Conservation (phyloP, 2,113 vertebrate genomes). For the Eleginops maclovinus region DNA sequence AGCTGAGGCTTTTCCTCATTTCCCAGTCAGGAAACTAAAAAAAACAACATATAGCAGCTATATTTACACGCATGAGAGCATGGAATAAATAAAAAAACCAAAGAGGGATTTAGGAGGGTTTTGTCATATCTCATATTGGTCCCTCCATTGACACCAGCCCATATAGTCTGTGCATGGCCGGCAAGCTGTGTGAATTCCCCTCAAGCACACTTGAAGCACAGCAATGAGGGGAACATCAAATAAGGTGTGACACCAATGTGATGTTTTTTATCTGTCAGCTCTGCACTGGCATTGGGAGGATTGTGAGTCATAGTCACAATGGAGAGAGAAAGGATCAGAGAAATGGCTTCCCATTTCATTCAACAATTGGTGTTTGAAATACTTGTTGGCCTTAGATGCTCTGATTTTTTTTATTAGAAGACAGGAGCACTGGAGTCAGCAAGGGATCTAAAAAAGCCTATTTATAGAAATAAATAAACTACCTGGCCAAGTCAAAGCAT, state of each 20-base stretch:
- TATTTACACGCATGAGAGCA: conserved; percentile 59
- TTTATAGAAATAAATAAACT: conserved; percentile 63
- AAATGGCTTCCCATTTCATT: conserved; percentile 19
- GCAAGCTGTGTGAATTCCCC: conserved; percentile 2
- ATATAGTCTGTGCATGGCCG: not conserved
- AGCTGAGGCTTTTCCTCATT: conserved; percentile 38
- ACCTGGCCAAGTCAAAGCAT: conserved; percentile 44
- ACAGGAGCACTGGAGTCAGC: conserved; percentile 32
- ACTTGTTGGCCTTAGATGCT: conserved; percentile 23
- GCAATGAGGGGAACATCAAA: conserved; percentile 5
- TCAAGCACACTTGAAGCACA: not conserved
- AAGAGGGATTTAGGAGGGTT: conserved; percentile 33
- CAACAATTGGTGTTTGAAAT: conserved; percentile 19
- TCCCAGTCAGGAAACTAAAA: conserved; percentile 34
- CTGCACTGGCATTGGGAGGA: conserved; percentile 34
- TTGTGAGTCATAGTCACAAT: conserved; percentile 30
- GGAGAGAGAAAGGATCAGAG: conserved; percentile 3
- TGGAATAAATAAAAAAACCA: conserved; percentile 48
- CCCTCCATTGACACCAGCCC: conserved; percentile 31
- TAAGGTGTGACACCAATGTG: conserved; percentile 33
- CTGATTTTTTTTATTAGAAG: conserved; percentile 57
- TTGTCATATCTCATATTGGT: conserved; percentile 31
- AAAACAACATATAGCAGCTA: conserved; percentile 44
- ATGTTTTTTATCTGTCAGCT: conserved; percentile 43
- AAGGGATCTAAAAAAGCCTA: conserved; percentile 52